Base-by-base conservation (phyloP, 1,140 invertebrate species). In the Lepidurus apus region DNA sequence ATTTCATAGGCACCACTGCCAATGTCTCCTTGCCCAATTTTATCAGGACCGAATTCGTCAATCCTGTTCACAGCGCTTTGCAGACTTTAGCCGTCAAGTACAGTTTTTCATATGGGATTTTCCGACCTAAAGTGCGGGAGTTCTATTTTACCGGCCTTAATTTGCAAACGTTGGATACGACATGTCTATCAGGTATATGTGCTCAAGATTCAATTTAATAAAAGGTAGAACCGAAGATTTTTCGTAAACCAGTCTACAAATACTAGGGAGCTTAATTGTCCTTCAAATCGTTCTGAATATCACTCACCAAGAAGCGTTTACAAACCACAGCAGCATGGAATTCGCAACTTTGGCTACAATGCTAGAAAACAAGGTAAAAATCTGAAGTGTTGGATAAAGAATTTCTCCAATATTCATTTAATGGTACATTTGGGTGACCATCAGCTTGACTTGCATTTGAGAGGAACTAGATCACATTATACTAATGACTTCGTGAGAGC, bases 21-120 rank as follows among this genome's bases (percentile, higher is more conserved):
- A 34, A 34, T 34, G 26, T 34, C 2, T 34, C 26, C 26, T 17
- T 47, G 17, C 45, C 45, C 1, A 17, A 10, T 65, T 65, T 65
- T 21, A 10, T 65, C 21, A 65, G 21, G 6, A n/a, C 9, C 17
- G 53, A 65, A 13, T 65, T 65, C 53, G 53, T 65, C 21, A 65
- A 65, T 13, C 53, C 53, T 4, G 53, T 17, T 7, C 53, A 65
- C 2, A 21, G 9, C 17, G 53, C 17, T 65, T 17, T 65, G 53
- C 53, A 65, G 21, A 65, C 17, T 21, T 21, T 65, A 13, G 17
- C 53, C 9, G 9, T 65, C 17, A 10, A 65, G 21, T 65, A 65
- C 13, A 65, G 53, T 21, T 65, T 65, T 17, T 65, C 53, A 17
- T 65, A 65, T 65, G 53, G 53, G 53, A 65, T 65, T 65, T 65